Percentiles rank a stretch among this genome's conserved stretches.
These are phyloP conservation scores for Ophion ventricosus DNA, from an alignment of 2,888 invertebrate species.

Conservation along the genomic window DNA sequence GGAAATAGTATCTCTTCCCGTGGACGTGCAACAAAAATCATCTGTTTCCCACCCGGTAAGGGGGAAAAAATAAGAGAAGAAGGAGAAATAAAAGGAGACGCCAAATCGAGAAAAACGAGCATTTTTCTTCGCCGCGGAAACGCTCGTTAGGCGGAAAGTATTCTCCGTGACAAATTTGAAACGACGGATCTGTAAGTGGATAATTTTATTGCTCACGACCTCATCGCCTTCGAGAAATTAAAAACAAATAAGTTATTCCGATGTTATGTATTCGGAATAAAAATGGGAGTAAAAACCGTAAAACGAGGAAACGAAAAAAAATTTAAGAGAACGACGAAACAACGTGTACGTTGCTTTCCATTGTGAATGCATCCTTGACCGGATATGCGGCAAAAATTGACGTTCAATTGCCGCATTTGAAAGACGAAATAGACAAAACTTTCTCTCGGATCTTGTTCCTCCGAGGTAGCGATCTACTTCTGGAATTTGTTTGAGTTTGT, in stretches of 20 bases:
- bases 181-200: conserved; percentile 56
- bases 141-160: conserved; percentile 40
- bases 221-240: conserved; percentile 14
- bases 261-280: conserved; percentile 72
- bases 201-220: conserved; percentile 31
- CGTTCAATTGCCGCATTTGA: too few species aligned
- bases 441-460: neutral
- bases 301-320: neutral
- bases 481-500: neutral
- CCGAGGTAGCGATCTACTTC: neutral
- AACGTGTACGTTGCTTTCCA: too few species aligned
- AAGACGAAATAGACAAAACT: neutral
- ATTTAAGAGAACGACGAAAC: neutral
- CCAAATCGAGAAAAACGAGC: conserved; percentile 24
- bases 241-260: conserved; percentile 55
- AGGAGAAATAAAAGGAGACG: conserved; percentile 14
- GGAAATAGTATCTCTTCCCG: neutral
- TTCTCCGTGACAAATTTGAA: conserved; percentile 30
- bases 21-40: conserved; percentile 15
- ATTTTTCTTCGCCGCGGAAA: conserved; percentile 46
- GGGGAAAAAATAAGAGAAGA: conserved; percentile 1
- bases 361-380: too few species aligned
- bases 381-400: too few species aligned
- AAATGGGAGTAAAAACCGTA: conserved; percentile 31
- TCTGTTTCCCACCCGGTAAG: conserved; percentile 32